Conservation (phyloP, 2,113 vertebrate species). For the Gnathonemus echidnorhynchus region DNA sequence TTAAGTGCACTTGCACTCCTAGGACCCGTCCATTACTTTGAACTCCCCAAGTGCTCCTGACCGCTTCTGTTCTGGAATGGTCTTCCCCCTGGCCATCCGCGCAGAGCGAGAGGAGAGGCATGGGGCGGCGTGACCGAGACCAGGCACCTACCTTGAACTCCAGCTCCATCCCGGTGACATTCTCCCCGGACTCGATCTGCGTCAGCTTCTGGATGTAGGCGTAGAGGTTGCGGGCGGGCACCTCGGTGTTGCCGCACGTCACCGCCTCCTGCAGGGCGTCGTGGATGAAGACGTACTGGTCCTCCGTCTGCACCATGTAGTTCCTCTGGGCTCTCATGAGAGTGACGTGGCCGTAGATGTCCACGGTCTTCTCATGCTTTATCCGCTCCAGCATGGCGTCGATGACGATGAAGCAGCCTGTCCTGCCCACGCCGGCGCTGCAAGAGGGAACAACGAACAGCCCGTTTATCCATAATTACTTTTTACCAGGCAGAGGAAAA, state of each 20-base stretch:
- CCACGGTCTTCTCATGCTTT: slow-evolving; percentile 98
- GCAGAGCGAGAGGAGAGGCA: not conserved
- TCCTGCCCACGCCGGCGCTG: slow-evolving; percentile 94
- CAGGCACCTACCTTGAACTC: slow-evolving; percentile 84
- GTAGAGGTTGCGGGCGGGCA: slow-evolving; percentile 95
- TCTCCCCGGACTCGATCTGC: slow-evolving; percentile 92
- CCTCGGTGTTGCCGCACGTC: slow-evolving; percentile 98
- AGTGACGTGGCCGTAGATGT: slow-evolving; percentile 98
- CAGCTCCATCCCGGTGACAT: slow-evolving; percentile 97
- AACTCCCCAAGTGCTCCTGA: not conserved
- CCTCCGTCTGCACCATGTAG: slow-evolving; percentile 99
- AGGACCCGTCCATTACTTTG: not conserved
- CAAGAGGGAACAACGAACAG: not conserved
- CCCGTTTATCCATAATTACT: not conserved
- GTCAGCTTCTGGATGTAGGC: slow-evolving; percentile 99
- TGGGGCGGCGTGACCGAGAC: not conserved
- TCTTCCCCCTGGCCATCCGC: not conserved
- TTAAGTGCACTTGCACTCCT: not conserved
- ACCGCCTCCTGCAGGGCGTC: slow-evolving; percentile 95
- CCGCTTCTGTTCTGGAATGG: not conserved
- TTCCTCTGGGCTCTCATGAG: slow-evolving; percentile 97
- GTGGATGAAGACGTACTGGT: slow-evolving; percentile 98
- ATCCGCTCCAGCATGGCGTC: slow-evolving; percentile 98
- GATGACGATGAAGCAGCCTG: slow-evolving; percentile 98
- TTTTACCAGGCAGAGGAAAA: not conserved